These are phyloP conservation scores for Colius striatus DNA, from an alignment of 2,113 vertebrate genomes.

Conservation along the genomic window DNA sequence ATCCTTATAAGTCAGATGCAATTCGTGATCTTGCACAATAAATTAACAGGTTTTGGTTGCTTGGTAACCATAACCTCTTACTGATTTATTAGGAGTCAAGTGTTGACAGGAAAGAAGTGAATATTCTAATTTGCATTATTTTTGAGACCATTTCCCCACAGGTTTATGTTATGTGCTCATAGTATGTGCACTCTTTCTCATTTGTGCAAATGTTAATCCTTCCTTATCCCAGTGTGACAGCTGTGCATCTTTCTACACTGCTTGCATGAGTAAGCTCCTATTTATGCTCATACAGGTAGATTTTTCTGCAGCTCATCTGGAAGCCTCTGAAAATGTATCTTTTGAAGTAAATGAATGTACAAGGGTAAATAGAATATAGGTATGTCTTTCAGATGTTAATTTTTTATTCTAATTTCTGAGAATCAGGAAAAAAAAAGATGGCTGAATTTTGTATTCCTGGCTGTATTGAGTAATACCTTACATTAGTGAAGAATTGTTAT, in stretches of 20 bases:
- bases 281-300: not conserved
- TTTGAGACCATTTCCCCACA: not conserved
- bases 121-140: not conserved
- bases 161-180: not conserved
- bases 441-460: not conserved
- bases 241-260: not conserved
- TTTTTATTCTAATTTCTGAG: not conserved
- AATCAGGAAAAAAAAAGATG: not conserved
- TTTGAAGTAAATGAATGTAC: not conserved
- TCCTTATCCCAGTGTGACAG: not conserved
- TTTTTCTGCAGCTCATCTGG: not conserved
- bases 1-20: conserved; percentile 22
- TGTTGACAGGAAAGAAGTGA: not conserved
- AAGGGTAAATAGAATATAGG: not conserved
- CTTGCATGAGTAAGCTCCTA: not conserved
- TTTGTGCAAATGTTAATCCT: not conserved
- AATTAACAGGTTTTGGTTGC: conserved; percentile 60
- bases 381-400: not conserved
- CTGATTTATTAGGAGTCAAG: conserved; percentile 51
- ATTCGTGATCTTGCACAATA: conserved; percentile 17
- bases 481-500: not conserved
- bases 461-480: not conserved
- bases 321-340: not conserved
- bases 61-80: conserved; percentile 63
- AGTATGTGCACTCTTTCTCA: not conserved